Evolutionary conservation across 37 sponge, comb jelly and placozoan genomes (phyloP).

Genomic region (Chondrosia reniformis): DNA sequence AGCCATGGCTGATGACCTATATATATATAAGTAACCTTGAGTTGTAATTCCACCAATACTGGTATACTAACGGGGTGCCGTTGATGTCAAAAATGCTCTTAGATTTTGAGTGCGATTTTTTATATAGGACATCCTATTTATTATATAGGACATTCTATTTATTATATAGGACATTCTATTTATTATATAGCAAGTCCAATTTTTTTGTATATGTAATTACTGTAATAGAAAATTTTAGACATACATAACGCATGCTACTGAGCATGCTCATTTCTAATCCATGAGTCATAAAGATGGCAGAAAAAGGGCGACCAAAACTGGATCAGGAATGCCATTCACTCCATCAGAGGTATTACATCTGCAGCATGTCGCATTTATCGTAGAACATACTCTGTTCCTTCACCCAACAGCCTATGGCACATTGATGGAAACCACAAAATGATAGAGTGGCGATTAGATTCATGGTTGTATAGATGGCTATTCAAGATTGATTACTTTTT

Average conservation of each 20-base stretch:
- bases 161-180: neutral
- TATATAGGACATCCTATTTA: constrained; percentile 1
- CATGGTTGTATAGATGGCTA: constrained; percentile 47
- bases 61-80: too few species aligned
- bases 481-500: constrained; percentile 17
- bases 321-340: constrained; percentile 4
- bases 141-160: neutral
- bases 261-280: neutral
- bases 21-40: too few species aligned
- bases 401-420: constrained; percentile 41
- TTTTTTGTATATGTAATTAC: too few species aligned
- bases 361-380: neutral
- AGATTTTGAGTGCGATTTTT: too few species aligned
- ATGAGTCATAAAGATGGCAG: constrained; percentile 6
- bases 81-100: too few species aligned
- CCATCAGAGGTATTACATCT: neutral
- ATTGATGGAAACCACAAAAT: constrained; percentile 38
- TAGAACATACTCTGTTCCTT: constrained; percentile 24
- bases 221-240: neutral
- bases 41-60: too few species aligned
- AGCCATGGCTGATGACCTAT: too few species aligned
- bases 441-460: constrained; percentile 27
- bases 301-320: constrained; percentile 11
- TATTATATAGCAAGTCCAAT: neutral
- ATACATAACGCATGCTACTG: neutral